Conservation (phyloP, 1,140 invertebrate genomes). For the Heterodera schachtii region DNA sequence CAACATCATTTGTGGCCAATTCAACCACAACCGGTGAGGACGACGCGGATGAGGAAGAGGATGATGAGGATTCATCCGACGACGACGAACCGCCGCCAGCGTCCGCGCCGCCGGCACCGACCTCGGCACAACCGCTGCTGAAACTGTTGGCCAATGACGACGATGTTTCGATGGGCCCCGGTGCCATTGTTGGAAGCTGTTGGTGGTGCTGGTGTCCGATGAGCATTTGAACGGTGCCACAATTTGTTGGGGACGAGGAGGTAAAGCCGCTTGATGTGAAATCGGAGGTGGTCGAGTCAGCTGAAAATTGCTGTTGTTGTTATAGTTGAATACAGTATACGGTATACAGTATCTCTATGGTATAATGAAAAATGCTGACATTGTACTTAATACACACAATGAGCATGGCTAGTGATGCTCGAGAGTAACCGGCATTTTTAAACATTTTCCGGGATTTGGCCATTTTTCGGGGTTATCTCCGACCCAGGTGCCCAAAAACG, state of each 20-base stretch:
- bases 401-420: too few species aligned
- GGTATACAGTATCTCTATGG: too few species aligned
- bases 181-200: neutral
- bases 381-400: too few species aligned
- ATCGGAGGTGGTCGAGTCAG: constrained; percentile 43
- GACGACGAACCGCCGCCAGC: neutral
- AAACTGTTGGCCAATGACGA: constrained; percentile 8
- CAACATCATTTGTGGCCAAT: too few species aligned
- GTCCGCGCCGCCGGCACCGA: neutral
- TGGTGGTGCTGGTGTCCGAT: too few species aligned
- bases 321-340: neutral
- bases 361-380: too few species aligned
- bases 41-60: too few species aligned
- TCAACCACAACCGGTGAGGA: neutral
- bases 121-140: constrained; percentile 10
- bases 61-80: neutral
- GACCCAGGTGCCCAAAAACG: too few species aligned
- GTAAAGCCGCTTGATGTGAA: constrained; percentile 30
- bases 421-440: too few species aligned
- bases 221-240: neutral
- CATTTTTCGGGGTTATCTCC: too few species aligned
- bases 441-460: too few species aligned
- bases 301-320: constrained; percentile 22
- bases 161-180: neutral
- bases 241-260: neutral